Percentiles rank a stretch among this genome's conserved stretches.
Evolutionary conservation across 2,888 invertebrate genomes (phyloP).

Genomic region (Adelognathus sp.): DNA sequence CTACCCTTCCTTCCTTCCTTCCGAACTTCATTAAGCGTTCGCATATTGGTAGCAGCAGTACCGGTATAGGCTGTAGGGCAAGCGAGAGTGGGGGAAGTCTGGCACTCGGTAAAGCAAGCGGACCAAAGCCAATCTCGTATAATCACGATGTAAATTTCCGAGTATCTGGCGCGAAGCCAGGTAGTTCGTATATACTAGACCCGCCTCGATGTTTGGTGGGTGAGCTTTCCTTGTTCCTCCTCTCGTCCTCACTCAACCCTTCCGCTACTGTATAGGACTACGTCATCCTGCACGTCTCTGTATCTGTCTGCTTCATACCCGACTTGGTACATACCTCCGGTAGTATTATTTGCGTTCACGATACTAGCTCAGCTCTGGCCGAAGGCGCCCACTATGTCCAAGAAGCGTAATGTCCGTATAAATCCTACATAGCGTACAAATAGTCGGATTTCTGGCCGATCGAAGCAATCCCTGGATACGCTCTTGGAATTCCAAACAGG

Average conservation of each 20-base stretch:
- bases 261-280: not conserved
- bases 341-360: not conserved
- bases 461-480: not conserved
- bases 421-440: not conserved
- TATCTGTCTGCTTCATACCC: not conserved
- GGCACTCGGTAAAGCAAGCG: not conserved
- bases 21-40: not conserved
- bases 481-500: not conserved
- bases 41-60: not conserved
- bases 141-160: conserved; percentile 59
- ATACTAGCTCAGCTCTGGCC: not conserved
- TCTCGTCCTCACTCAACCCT: not conserved
- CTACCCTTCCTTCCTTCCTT: not conserved
- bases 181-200: not conserved
- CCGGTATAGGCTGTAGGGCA: not conserved
- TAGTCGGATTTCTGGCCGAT: not conserved
- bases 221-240: not conserved
- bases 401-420: not conserved
- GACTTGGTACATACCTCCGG: not conserved
- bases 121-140: conserved; percentile 57
- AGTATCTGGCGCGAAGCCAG: conserved; percentile 52
- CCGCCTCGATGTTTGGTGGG: not conserved
- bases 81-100: not conserved
- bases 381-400: not conserved
- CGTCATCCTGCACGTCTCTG: not conserved